A percentile compares a stretch with the other conserved stretches of the same genome.
These are phyloP conservation scores for Gila orcuttii DNA, from an alignment of 2,113 vertebrate species.

Conservation along the genomic window DNA sequence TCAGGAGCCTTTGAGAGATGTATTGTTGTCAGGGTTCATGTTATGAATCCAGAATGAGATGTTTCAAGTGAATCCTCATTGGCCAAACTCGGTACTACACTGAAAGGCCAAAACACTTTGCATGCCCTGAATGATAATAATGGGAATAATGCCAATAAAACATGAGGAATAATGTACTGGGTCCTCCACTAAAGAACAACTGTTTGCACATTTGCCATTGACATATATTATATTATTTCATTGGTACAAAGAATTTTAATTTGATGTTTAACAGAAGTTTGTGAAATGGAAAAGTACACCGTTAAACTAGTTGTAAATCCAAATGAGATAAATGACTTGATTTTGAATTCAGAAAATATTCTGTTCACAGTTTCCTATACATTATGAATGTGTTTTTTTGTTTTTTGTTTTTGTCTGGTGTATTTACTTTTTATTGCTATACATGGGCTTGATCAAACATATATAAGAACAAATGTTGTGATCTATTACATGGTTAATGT, in stretches of 20 bases:
- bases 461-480: neutral
- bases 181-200: constrained; percentile 87
- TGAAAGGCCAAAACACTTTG: constrained; percentile 88
- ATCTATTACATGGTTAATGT: neutral
- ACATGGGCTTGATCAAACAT: neutral
- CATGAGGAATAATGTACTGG: constrained; percentile 88
- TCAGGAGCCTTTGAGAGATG: constrained; percentile 90
- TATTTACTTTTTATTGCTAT: neutral
- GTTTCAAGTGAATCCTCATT: constrained; percentile 75
- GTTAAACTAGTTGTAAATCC: neutral
- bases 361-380: neutral
- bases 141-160: constrained; percentile 82
- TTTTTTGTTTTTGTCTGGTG: neutral
- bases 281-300: neutral
- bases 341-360: neutral
- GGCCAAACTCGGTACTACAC: constrained; percentile 82
- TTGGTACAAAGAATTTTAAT: constrained; percentile 70
- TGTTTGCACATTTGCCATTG: constrained; percentile 86
- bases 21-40: constrained; percentile 90
- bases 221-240: constrained; percentile 82
- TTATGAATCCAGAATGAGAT: constrained; percentile 89
- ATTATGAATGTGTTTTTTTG: neutral
- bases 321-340: neutral
- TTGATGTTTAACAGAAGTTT: neutral
- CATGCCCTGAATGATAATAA: constrained; percentile 90